These are phyloP conservation scores for Ceryle rudis DNA, from an alignment of 2,797 vertebrate species.

Conservation along the genomic window DNA sequence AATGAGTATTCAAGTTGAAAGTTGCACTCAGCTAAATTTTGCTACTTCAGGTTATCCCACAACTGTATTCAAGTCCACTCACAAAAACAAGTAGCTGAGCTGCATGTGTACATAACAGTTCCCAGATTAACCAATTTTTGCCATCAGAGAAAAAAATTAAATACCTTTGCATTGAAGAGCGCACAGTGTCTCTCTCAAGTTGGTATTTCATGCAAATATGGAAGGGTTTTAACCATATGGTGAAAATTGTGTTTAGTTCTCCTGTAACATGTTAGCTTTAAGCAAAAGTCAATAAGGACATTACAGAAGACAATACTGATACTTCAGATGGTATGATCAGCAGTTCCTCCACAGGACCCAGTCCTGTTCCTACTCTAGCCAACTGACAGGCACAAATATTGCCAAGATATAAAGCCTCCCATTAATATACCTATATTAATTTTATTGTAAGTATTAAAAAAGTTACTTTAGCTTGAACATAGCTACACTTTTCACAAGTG, in stretches of 20 bases:
- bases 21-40: neutral
- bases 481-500: neutral
- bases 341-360: neutral
- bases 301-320: neutral
- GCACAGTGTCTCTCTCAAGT: neutral
- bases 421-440: neutral
- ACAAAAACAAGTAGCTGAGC: neutral
- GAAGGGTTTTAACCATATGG: neutral
- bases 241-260: neutral
- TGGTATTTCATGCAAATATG: neutral
- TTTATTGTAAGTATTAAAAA: neutral
- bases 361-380: neutral
- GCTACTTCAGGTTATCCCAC: neutral
- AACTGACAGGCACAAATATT: neutral
- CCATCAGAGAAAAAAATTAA: neutral
- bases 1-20: neutral
- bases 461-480: neutral
- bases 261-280: neutral
- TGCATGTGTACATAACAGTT: neutral
- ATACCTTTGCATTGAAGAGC: neutral
- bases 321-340: neutral
- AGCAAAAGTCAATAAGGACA: neutral
- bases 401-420: neutral
- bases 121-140: neutral
- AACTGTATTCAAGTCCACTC: neutral